phyloP scores from a whole-genome alignment of 2,888 invertebrate genomes.

The Caenorhabditis angaria region DNA sequence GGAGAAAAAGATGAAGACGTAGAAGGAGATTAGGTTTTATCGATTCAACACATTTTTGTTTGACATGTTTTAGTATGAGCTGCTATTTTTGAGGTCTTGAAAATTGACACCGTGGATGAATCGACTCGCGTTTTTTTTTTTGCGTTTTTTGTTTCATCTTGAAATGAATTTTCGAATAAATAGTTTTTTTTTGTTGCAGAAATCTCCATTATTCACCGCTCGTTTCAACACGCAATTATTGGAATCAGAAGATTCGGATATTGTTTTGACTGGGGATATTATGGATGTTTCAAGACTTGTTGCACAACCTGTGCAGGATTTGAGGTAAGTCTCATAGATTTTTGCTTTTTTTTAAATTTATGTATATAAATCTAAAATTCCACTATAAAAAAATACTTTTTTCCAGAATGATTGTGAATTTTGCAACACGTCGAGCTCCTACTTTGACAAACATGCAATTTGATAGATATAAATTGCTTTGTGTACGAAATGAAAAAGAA shows the following conservation, averaged over 20 bases:
- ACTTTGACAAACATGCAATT: slow-evolving; percentile 28
- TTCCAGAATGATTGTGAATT: slow-evolving; percentile 47
- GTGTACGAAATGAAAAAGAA: slow-evolving; percentile 38
- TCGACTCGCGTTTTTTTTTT: neutral
- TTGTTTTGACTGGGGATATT: slow-evolving; percentile 26
- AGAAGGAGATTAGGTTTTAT: neutral
- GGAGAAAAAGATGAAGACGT: no score
- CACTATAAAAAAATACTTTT: neutral
- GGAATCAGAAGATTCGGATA: slow-evolving; percentile 25
- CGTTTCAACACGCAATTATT: slow-evolving; percentile 43
- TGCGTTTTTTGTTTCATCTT: neutral
- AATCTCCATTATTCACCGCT: slow-evolving; percentile 26
- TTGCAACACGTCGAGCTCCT: slow-evolving; percentile 36
- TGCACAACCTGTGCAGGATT: slow-evolving; percentile 37
- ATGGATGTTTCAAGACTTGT: slow-evolving; percentile 40
- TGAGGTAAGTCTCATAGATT: slow-evolving; percentile 24
- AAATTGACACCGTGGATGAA: neutral
- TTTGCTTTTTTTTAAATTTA: neutral
- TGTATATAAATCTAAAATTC: slow-evolving; percentile 6
- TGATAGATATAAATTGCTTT: slow-evolving; percentile 35
- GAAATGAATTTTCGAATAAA: neutral
- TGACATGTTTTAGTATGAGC: neutral
- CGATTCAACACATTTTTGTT: neutral
- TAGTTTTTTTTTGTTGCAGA: slow-evolving; percentile 13
- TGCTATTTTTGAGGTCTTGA: no score